Evolutionary conservation across 2,113 vertebrate genomes (phyloP).

Genomic region (Litocranius walleri): DNA sequence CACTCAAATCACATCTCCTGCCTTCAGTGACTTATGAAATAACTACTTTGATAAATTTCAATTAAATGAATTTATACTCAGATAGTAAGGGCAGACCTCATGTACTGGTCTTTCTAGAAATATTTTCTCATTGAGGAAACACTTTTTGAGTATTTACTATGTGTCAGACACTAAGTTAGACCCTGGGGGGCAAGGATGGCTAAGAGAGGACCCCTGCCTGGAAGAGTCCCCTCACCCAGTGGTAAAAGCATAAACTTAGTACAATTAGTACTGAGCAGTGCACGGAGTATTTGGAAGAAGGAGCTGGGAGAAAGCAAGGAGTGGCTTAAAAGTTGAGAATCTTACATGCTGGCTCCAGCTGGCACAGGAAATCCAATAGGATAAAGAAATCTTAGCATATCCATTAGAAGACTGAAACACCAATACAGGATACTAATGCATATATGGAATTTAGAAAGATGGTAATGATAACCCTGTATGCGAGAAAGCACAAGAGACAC

Average conservation of each 20-base stretch:
- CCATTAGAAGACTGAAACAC: neutral
- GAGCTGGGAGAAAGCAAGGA: neutral
- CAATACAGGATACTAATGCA: no score
- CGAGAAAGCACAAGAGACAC: no score
- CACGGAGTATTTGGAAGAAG: neutral
- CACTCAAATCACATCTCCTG: neutral
- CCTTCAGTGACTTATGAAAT: neutral
- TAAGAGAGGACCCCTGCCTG: neutral
- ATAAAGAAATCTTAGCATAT: neutral
- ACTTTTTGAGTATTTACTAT: neutral
- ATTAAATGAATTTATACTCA: neutral
- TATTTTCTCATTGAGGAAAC: neutral
- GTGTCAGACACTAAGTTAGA: neutral
- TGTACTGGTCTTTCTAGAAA: neutral
- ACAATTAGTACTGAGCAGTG: accelerated
- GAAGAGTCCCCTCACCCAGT: neutral
- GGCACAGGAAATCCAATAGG: neutral
- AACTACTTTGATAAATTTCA: neutral
- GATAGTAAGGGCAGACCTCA: neutral
- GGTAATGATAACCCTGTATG: no score
- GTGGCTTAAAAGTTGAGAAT: neutral
- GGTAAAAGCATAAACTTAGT: neutral
- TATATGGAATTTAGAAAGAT: no score
- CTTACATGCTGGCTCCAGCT: neutral
- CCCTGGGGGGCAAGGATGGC: neutral